A percentile compares a stretch with the other conserved stretches of the same genome.
Evolutionary conservation across 1,140 invertebrate species (phyloP).

Genomic region (Brachionus sp.): DNA sequence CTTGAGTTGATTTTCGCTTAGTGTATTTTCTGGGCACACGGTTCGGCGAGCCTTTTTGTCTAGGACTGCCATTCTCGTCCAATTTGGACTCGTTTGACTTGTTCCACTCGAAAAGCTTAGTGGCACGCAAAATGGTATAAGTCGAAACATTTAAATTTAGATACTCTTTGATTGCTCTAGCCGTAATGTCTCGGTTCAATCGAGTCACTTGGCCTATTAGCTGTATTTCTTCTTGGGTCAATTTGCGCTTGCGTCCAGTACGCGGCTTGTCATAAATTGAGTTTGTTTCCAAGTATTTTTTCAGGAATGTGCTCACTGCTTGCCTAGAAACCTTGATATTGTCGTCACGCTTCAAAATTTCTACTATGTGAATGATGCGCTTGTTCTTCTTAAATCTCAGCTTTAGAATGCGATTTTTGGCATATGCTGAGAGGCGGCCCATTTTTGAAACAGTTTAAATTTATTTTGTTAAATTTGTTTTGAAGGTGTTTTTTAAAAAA

Average conservation of each 20-base stretch:
- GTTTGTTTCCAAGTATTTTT: conserved; percentile 41
- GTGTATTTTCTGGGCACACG: conserved; percentile 9
- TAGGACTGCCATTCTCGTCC: neutral
- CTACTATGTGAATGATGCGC: conserved; percentile 44
- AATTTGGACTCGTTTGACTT: conserved; percentile 37
- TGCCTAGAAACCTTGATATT: conserved; percentile 40
- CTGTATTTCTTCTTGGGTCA: conserved; percentile 37
- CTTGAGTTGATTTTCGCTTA: neutral
- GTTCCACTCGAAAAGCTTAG: conserved; percentile 45
- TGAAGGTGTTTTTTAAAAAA: neutral
- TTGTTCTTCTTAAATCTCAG: conserved; percentile 43
- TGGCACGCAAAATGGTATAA: conserved; percentile 25
- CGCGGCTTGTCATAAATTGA: conserved; percentile 42
- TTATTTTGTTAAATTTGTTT: conserved; percentile 19
- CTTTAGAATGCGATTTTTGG: conserved; percentile 40
- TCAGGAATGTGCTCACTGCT: conserved; percentile 37
- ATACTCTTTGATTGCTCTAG: conserved; percentile 38
- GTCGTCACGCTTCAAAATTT: conserved; percentile 41
- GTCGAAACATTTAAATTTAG: conserved; percentile 40
- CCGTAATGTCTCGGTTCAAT: conserved; percentile 38
- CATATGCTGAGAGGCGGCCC: conserved; percentile 44
- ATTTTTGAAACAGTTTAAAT: neutral
- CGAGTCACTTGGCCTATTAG: conserved; percentile 36
- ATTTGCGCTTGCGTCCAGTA: conserved; percentile 32
- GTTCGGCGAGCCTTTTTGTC: neutral